Evolutionary conservation across 2,113 vertebrate genomes (phyloP), one percentile per base, ranked within the genome.

Genomic region (Megaceryle torquata): DNA sequence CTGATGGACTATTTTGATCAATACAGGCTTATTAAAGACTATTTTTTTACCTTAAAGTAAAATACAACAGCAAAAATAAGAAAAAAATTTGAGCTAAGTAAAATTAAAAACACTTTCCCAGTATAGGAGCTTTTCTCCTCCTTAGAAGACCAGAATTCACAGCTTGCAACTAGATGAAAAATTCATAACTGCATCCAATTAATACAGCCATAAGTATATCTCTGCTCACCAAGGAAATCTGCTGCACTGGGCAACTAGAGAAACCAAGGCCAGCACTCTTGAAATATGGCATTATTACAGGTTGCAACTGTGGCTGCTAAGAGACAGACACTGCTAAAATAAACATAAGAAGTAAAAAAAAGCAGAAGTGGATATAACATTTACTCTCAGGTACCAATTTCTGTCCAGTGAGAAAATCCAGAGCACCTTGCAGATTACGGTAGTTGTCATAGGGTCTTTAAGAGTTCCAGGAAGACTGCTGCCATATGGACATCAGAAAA

Each of bases 331-430:
- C 56, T 28, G 70, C 35, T 60, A 96, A 96, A 94, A 91, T 76
- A 95, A 92, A 95, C 82, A 82, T 8, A 71, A 82, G 71, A 54
- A 75, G 24, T 3, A 79, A 87, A 76, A 82, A 92, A 61, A 69
- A 67, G 21, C 51, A 82, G 78, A 72, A 54, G 46, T 72, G 28
- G 28, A 82, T 95, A 54, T 51, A 96, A 81, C 43, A 68, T 94
- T 90, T 88, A 91, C 39, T 86, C 76, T 69, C 22, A 48, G 93
- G 93, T 96, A 95, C 76, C 53, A 88, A 88, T 86, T 90, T 96
- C 88, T 96, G 72, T n/a, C 39, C 3, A 2, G 41, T 96, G 96
- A 97, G 64, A 91, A 91, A 90, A 91, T 75, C 92, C 90, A 95
- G 95, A 96, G 56, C 65, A 82, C 80, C 76, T 75, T 74, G 46